phyloP scores from a whole-genome alignment of 2,888 invertebrate genomes.

The Ectobius pallidus region DNA sequence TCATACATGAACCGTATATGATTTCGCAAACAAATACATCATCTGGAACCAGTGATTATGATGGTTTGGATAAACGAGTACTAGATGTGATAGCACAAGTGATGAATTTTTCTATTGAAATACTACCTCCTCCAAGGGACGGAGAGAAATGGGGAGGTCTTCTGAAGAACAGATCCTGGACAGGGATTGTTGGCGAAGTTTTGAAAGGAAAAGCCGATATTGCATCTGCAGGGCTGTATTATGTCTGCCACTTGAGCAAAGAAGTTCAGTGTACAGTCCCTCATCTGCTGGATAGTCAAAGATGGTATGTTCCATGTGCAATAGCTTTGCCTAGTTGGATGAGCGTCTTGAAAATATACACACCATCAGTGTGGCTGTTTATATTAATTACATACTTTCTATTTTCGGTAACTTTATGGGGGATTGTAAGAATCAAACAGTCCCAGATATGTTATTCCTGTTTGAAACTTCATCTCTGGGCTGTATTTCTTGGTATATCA shows the following conservation, averaged over 20 bases:
- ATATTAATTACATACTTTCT: neutral
- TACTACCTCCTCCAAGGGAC: neutral
- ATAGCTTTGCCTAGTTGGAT: neutral
- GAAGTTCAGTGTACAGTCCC: neutral
- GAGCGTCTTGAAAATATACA: neutral
- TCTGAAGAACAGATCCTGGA: neutral
- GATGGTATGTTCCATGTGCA: slow-evolving; percentile 14
- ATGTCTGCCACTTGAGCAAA: neutral
- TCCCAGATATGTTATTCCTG: neutral
- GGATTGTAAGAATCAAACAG: neutral
- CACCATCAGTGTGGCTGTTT: neutral
- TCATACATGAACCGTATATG: neutral
- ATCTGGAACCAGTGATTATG: neutral
- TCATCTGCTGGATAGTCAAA: neutral
- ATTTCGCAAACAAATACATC: neutral
- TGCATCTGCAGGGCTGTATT: neutral
- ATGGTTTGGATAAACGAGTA: neutral
- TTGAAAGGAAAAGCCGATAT: neutral
- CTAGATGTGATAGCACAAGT: neutral
- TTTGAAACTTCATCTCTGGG: neutral
- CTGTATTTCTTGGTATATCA: neutral
- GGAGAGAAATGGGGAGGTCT: neutral
- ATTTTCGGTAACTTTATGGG: neutral
- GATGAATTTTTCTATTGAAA: neutral
- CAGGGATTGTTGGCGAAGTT: neutral